phyloP scores from a whole-genome alignment of 2,113 vertebrate species.

The Anser cygnoides region DNA sequence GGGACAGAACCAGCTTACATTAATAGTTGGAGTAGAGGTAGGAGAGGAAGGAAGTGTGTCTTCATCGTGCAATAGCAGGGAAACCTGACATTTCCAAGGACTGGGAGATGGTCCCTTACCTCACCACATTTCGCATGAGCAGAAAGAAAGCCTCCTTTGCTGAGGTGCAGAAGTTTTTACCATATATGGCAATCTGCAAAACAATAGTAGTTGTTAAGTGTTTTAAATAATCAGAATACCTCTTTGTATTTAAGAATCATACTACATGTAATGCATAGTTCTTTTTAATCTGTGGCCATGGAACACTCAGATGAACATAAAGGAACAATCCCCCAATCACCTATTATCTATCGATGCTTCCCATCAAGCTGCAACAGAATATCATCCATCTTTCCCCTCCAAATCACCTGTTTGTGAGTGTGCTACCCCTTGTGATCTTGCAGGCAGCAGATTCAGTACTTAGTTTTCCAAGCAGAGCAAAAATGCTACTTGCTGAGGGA shows the following conservation, averaged over 20 bases:
- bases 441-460: neutral
- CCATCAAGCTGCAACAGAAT: neutral
- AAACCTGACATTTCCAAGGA: neutral
- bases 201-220: neutral
- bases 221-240: neutral
- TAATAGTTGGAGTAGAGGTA: neutral
- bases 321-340: neutral
- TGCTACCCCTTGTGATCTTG: neutral
- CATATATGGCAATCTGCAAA: conserved; percentile 93
- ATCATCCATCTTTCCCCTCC: neutral
- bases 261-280: neutral
- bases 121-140: conserved; percentile 93
- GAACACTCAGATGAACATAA: neutral
- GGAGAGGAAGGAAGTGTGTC: neutral
- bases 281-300: neutral
- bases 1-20: neutral
- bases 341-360: neutral
- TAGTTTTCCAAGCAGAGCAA: neutral
- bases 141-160: conserved; percentile 92
- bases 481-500: neutral
- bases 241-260: neutral
- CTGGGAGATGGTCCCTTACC: conserved; percentile 75
- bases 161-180: conserved; percentile 93
- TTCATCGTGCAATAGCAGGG: neutral
- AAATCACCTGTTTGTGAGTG: neutral